Base-by-base conservation (phyloP, 1,140 invertebrate genomes). In the Ips typographus region DNA sequence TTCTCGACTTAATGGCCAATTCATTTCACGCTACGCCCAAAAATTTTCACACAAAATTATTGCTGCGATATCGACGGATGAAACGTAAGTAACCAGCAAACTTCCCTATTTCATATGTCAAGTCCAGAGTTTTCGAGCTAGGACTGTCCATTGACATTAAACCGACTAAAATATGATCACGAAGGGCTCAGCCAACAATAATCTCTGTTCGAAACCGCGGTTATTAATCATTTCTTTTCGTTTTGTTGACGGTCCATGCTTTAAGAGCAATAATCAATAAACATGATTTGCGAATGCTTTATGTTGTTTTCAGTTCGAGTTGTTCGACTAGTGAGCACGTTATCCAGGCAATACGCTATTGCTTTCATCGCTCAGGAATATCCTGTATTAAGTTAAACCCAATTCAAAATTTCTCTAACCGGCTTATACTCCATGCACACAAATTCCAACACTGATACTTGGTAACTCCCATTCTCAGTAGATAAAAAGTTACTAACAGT, bases 171-270 rank as follows among this genome's bases (percentile, higher is more conserved):
- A 42, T 59, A 59, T 42, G 57, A 59, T 59, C 57, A 59, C 57
- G 57, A 59, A 59, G 52, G 37, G 52, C 37, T 59, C 57, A 59
- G 39, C 57, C 41, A 42, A n/a, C 57, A 59, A 42, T 59, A 59
- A 59, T 59, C 40, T 40, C 57, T 37, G 57, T 42, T 59, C 40
- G 40, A 59, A 59, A 42, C 57, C 57, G 42, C 38, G 57, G 57
- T 42, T 59, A 59, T 59, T 59, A 59, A 59, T 59, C 57, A 59
- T 59, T 59, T 59, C 57, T 59, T 59, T 59, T 40, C 57, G 38
- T 59, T 59, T 59, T 42, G 57, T 42, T 59, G 57, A 42, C 40
- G 57, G 57, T 59, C 42, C 57, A 59, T 59, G 8, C 57, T 40
- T 42, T 40, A 40, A 42, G 40, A 42, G 57, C 40, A 59, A 40